Evolutionary conservation across 2,797 vertebrate species (phyloP).

Genomic region (Arctocebus calabarensis): DNA sequence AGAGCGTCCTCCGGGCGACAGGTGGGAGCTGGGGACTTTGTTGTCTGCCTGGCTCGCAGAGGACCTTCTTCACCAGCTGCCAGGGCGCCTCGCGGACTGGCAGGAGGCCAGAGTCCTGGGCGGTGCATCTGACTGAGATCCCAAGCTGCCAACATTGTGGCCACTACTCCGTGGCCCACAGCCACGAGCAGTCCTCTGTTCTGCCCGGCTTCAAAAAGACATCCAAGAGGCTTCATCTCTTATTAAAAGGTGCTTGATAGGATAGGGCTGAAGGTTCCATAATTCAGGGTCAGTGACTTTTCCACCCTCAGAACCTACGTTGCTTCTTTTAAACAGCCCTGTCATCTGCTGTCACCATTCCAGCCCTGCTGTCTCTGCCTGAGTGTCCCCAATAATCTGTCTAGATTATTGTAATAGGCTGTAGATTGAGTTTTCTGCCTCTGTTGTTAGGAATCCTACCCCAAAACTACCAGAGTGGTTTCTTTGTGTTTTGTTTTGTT

Average conservation of each 20-base stretch:
- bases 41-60: neutral
- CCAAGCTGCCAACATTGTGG: neutral
- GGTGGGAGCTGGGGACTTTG: too few species aligned
- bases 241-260: neutral
- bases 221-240: too few species aligned
- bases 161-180: neutral
- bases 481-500: too few species aligned
- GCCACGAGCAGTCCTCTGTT: neutral
- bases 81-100: too few species aligned
- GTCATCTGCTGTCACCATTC: neutral
- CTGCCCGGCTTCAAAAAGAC: neutral
- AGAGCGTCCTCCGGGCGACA: neutral
- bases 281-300: neutral
- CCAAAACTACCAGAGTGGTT: neutral
- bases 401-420: neutral
- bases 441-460: neutral
- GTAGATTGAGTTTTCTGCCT: neutral
- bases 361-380: neutral
- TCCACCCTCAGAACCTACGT: neutral
- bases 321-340: neutral
- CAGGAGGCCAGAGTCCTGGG: neutral
- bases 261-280: neutral
- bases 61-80: neutral
- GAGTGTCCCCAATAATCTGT: neutral
- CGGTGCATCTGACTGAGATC: neutral